These are phyloP conservation scores for Jacana jacana DNA, from an alignment of 2,113 vertebrate species.

Conservation along the genomic window DNA sequence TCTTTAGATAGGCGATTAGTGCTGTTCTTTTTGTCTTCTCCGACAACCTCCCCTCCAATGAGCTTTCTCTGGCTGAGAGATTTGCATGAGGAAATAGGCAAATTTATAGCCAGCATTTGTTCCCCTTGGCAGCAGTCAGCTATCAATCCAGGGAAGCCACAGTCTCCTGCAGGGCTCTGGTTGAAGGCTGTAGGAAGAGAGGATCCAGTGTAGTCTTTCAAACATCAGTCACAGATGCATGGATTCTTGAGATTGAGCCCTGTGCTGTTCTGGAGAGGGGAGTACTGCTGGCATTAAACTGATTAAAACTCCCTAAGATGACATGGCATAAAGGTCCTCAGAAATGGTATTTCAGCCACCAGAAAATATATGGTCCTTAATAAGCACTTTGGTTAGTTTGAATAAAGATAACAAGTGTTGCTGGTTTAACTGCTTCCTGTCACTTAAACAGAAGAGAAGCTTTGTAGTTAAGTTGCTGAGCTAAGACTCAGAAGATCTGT, in stretches of 20 bases:
- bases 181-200: not conserved
- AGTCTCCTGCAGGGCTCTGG: not conserved
- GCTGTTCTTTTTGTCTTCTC: not conserved
- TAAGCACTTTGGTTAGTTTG: not conserved
- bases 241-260: not conserved
- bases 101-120: not conserved
- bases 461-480: not conserved
- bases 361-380: not conserved
- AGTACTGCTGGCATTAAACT: not conserved
- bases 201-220: not conserved
- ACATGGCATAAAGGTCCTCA: not conserved
- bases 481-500: not conserved
- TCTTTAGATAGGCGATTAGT: not conserved
- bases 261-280: not conserved
- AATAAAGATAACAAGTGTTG: not conserved
- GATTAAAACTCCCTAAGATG: not conserved
- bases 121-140: not conserved
- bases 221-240: not conserved
- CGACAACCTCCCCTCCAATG: not conserved
- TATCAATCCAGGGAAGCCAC: not conserved
- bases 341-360: not conserved
- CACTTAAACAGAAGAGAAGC: not conserved
- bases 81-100: not conserved
- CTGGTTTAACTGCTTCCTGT: not conserved
- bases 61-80: not conserved